Evolutionary conservation across 2,888 invertebrate genomes (phyloP).

Genomic region (Leucophenga montana): DNA sequence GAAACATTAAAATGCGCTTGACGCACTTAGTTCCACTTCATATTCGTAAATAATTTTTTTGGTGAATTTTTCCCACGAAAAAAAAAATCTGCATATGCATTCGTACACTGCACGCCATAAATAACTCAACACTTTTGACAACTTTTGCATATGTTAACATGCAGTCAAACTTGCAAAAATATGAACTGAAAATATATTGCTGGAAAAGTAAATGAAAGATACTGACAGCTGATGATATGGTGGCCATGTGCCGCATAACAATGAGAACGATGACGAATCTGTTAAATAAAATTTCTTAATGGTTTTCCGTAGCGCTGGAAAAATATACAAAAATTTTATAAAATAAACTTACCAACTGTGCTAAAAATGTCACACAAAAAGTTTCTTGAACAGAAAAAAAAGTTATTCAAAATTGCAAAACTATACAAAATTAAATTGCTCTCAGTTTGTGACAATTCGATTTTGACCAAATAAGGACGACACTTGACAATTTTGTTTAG

Average conservation of each 20-base stretch:
- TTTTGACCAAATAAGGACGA: constrained; percentile 13
- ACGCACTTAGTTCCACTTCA: neutral
- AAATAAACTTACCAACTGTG: neutral
- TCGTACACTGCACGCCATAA: constrained; percentile 7
- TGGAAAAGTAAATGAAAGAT: constrained; percentile 51
- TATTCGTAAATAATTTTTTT: neutral
- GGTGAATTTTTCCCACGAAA: neutral
- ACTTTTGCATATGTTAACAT: constrained; percentile 5
- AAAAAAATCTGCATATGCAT: neutral
- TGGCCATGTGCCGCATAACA: neutral
- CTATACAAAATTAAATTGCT: neutral
- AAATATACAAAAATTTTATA: neutral
- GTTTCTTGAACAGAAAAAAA: neutral
- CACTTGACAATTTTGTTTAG: constrained; percentile 19
- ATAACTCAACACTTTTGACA: constrained; percentile 17
- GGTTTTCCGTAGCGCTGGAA: neutral
- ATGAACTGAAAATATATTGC: neutral
- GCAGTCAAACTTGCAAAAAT: neutral
- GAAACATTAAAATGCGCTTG: constrained; percentile 11
- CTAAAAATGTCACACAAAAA: constrained; percentile 23
- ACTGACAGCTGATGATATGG: neutral
- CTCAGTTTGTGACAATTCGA: neutral
- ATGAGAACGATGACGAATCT: neutral
- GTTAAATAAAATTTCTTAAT: constrained; percentile 1
- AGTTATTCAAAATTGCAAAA: neutral